A percentile compares a stretch with the other conserved stretches of the same genome.
Conservation (phyloP, 1,140 invertebrate genomes). For the Radopholus similis region DNA sequence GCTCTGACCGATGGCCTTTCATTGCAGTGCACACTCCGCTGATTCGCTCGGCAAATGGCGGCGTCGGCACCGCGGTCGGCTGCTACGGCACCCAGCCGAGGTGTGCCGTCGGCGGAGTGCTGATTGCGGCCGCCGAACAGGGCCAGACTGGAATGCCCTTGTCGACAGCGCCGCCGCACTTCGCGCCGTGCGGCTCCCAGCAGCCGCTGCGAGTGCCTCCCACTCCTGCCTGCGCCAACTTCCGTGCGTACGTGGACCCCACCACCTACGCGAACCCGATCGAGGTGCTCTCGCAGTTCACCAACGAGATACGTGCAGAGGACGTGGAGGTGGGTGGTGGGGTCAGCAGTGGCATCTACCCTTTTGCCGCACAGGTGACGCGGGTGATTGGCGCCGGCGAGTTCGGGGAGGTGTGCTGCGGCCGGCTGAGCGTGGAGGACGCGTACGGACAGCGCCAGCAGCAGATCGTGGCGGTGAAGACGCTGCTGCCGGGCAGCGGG, state of each 20-base stretch:
- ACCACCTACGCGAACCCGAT: slow-evolving; percentile 58
- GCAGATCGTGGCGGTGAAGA: slow-evolving; percentile 56
- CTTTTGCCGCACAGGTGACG: slow-evolving; percentile 26
- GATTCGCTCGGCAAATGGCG: too few relatives aligned
- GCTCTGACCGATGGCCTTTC: neutral
- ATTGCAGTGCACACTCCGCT: slow-evolving; percentile 48
- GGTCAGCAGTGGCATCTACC: neutral
- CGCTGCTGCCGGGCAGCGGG: slow-evolving; percentile 33
- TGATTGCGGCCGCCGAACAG: slow-evolving; percentile 18
- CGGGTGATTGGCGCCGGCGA: slow-evolving; percentile 53
- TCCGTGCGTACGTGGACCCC: slow-evolving; percentile 51
- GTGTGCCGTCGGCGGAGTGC: neutral
- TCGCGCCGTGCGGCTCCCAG: neutral
- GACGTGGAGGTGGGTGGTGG: slow-evolving; percentile 22
- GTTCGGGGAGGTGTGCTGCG: slow-evolving; percentile 58
- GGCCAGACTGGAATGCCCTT: slow-evolving; percentile 1
- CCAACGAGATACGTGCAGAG: slow-evolving; percentile 52
- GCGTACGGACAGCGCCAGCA: slow-evolving; percentile 50
- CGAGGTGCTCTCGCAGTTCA: slow-evolving; percentile 54
- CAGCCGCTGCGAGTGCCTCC: neutral
- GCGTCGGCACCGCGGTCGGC: neutral
- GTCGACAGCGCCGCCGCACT: neutral
- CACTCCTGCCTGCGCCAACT: neutral
- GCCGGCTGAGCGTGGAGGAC: slow-evolving; percentile 42
- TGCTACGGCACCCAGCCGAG: neutral